These are phyloP conservation scores for Drosophila dunni DNA, from an alignment of 1,140 invertebrate genomes.

Conservation along the genomic window DNA sequence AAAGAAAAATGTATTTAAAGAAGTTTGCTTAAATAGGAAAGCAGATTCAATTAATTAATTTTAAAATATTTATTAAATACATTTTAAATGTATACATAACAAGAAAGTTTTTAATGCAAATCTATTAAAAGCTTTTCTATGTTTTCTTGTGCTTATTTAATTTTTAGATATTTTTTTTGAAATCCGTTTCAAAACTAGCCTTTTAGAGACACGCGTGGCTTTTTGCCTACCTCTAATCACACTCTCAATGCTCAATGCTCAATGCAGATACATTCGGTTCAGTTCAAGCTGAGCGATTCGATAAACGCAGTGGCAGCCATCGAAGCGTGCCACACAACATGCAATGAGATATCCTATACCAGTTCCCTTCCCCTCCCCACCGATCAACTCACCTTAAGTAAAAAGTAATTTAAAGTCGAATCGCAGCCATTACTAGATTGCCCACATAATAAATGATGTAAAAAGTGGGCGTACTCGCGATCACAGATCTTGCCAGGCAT, in stretches of 20 bases:
- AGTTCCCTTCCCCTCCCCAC: not conserved
- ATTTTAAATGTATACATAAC: too few species aligned
- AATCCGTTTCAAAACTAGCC: slow-evolving; percentile 7
- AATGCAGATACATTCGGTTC: slow-evolving; percentile 34
- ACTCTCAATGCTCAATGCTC: slow-evolving; percentile 55
- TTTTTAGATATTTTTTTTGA: not conserved
- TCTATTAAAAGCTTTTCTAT: too few species aligned
- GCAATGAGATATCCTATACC: slow-evolving; percentile 30
- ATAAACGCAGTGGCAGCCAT: slow-evolving; percentile 61
- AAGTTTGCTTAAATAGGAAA: too few species aligned
- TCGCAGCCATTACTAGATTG: slow-evolving; percentile 54
- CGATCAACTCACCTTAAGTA: slow-evolving; percentile 11
- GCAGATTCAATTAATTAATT: too few species aligned
- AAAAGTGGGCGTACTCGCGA: slow-evolving; percentile 60
- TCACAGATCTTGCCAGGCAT: slow-evolving; percentile 2
- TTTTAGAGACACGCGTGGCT: not conserved
- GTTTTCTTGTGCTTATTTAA: too few species aligned
- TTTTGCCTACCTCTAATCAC: slow-evolving; percentile 36
- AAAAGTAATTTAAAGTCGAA: slow-evolving; percentile 53
- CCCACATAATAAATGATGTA: slow-evolving; percentile 79
- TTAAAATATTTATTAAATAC: too few species aligned
- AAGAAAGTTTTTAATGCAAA: too few species aligned
- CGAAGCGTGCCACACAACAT: slow-evolving; percentile 69
- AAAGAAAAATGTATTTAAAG: too few species aligned
- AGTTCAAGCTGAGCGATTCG: slow-evolving; percentile 65